These are phyloP conservation scores for Setophaga petechia DNA, from an alignment of 2,113 vertebrate genomes.

Conservation along the genomic window DNA sequence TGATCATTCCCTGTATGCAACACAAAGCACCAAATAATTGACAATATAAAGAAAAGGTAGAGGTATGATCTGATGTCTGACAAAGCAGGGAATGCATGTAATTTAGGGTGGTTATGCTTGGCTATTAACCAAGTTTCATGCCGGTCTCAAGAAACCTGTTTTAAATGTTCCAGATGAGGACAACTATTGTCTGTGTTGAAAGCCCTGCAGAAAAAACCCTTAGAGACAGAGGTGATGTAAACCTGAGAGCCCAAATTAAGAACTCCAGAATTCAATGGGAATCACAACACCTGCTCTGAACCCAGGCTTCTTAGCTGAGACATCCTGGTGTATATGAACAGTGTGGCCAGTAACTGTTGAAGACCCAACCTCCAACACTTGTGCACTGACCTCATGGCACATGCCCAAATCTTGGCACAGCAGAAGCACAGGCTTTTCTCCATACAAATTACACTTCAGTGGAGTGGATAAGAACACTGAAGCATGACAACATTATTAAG, in stretches of 20 bases:
- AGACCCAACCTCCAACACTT: neutral
- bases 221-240: neutral
- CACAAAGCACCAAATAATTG: neutral
- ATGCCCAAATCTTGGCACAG: neutral
- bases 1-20: neutral
- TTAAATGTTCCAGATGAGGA: neutral
- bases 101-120: neutral
- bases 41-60: neutral
- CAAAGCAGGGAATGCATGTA: neutral
- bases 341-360: accelerated
- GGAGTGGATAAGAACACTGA: neutral
- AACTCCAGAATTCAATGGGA: neutral
- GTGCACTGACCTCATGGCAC: neutral
- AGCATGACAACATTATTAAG: neutral
- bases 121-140: neutral
- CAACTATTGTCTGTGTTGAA: neutral
- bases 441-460: neutral
- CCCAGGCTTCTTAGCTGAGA: neutral
- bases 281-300: accelerated
- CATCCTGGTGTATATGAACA: neutral
- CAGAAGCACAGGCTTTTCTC: neutral
- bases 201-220: neutral
- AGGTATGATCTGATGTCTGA: neutral
- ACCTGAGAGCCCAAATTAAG: neutral
- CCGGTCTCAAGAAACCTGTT: neutral